Base-by-base conservation (phyloP, 1,140 invertebrate species). In the Drosophila seguyi region DNA sequence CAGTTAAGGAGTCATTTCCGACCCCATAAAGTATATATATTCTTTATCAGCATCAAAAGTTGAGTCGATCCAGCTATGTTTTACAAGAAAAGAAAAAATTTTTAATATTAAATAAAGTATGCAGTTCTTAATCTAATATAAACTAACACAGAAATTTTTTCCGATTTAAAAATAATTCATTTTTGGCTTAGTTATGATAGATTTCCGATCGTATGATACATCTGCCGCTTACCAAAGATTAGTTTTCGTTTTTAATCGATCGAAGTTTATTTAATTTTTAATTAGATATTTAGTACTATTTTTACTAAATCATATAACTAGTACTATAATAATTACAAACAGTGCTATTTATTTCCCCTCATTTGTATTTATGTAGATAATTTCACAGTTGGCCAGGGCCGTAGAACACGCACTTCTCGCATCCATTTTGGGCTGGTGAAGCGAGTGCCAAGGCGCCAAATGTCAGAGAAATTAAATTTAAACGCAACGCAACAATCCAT, bases 401-500 rank as follows among this genome's bases (percentile, higher is more conserved):
- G 20, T 42, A 45, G 27, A 71, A 72, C 78, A 88, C 85, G 85
- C 85, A 85, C 69, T 90, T 85, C 81, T 90, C 85, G 66, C 69
- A 88, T 88, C 77, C 85, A 88, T 88, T 88, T 81, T 52, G 52
- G 60, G 61, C 44, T 45, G 78, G 73, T 78, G 62, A 68, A 77
- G 78, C 73, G 75, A 86, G 57, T 66, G 63, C 60, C 84, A 72
- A 87, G 75, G 82, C 79, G 83, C 82, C 84, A 87, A 87, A 87
- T 85, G 85, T 85, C 85, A 88, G 85, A 81, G 77, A 88, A 88
- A 90, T 88, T 88, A 88, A 88, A 88, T 88, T 88, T 90, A 88
- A 88, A 88, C 85, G 85, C 85, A 90, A 90, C 81, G 85, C 85
- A 88, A 88, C 85, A 88, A 88, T 88, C 85, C 85, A 88, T 88